Conservation (phyloP, 2,113 vertebrate species). For the Vanacampus margaritifer region DNA sequence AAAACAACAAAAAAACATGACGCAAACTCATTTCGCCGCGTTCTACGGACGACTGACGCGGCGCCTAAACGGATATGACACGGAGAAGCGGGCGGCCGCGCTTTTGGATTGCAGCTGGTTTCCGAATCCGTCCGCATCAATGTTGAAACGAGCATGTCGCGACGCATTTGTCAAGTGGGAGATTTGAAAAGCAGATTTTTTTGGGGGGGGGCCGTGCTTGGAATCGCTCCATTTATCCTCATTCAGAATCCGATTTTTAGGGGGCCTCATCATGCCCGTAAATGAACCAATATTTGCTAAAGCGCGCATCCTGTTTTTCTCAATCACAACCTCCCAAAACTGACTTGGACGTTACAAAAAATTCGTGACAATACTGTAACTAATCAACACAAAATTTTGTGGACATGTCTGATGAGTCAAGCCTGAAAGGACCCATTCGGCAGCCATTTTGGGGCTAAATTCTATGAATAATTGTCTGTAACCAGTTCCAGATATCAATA, state of each 20-base stretch:
- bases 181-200: conserved; percentile 3
- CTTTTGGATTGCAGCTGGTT: conserved; percentile 21
- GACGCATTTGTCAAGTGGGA: conserved; percentile 61
- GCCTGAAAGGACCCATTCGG: background rate
- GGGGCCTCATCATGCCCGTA: background rate
- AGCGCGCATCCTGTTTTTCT: background rate
- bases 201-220: background rate
- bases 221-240: background rate
- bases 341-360: too few species aligned
- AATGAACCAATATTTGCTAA: background rate
- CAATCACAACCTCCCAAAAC: too few species aligned
- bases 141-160: conserved; percentile 50
- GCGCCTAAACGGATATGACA: conserved; percentile 48
- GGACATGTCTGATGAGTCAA: too few species aligned
- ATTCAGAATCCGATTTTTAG: background rate
- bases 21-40: conserved; percentile 1
- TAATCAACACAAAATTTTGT: background rate
- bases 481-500: too few species aligned
- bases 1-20: background rate
- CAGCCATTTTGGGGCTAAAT: background rate
- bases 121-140: conserved; percentile 34
- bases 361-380: too few species aligned
- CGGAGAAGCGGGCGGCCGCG: conserved; percentile 30
- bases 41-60: conserved; percentile 10
- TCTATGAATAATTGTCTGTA: background rate